Base-by-base conservation (phyloP, 2,113 vertebrate genomes). In the Phocoena sinus region DNA sequence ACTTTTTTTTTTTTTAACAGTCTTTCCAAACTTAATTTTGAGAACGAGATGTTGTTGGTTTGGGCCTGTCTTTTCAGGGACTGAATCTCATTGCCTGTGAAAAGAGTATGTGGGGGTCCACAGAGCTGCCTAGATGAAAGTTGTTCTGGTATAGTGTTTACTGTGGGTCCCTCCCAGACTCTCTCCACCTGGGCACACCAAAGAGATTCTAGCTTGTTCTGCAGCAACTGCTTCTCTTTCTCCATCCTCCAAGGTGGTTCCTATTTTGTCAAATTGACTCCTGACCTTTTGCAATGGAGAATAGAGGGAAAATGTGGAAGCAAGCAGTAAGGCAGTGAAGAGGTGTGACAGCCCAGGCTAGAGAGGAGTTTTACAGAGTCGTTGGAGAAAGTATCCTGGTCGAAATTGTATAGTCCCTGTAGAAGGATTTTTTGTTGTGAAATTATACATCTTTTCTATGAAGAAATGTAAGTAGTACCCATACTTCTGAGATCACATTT, bases 401-500 rank as follows among this genome's bases (percentile, higher is more conserved):
- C 21, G 36, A 91, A 87, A 70, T 18, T 20, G 11, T 38, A 20
- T 23, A 26, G 44, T 36, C 6, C 63, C 10, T 28, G 3, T 60
- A 36, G 8, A 68, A 3, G 11, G 1, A 0, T n/a, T 28, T 53
- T 60, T 20, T 89, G 20, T 15, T 93, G 3, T 94, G 36, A 89
- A 90, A 62, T 68, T 73, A 76, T 77, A n/a, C 2, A 5, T 62
- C 5, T 53, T 95, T 95, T 60, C 47, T 44, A 33, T 33, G 36
- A 79, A 93, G 36, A 62, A 95, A 58, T 33, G 70, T 1, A 92
- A 89, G 15, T n/a, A 73, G 28, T 67, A 53, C 1, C 28, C 21
- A 20, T 20, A 79, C 74, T 47, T 95, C 87, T 74, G 15, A 74
- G 84, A 89, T 95, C 65, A 14, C 14, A 71, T 47, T 90, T 82